Evolutionary conservation across 2,888 invertebrate species (phyloP).

Genomic region (Dexiosoma caninum): DNA sequence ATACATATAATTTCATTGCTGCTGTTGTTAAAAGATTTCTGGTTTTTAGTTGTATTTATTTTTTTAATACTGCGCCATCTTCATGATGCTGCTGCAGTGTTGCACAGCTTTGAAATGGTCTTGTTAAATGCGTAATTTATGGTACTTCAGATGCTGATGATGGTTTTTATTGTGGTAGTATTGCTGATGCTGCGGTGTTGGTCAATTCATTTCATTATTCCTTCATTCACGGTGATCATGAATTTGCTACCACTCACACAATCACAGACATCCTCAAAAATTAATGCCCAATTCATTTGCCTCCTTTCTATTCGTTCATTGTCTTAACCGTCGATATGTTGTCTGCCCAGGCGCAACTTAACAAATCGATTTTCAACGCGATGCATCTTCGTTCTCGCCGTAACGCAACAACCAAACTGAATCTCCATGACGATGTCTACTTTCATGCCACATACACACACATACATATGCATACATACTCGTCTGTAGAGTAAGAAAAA

Average conservation of each 20-base stretch:
- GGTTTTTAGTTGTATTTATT: neutral
- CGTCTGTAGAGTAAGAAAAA: neutral
- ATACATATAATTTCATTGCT: constrained; percentile 64
- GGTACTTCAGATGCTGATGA: constrained; percentile 74
- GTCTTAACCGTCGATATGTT: constrained; percentile 71
- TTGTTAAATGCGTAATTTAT: constrained; percentile 77
- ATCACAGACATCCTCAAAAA: constrained; percentile 33
- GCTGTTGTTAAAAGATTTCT: constrained; percentile 63
- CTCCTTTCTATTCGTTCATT: constrained; percentile 58
- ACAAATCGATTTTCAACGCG: constrained; percentile 77
- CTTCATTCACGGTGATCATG: constrained; percentile 48
- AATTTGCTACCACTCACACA: constrained; percentile 4
- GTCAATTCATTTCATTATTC: constrained; percentile 42
- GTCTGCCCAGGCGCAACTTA: constrained; percentile 76
- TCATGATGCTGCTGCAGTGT: constrained; percentile 46
- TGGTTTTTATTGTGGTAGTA: constrained; percentile 68
- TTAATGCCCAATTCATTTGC: constrained; percentile 40
- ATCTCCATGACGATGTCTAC: neutral
- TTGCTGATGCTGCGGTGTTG: constrained; percentile 32
- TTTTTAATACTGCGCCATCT: constrained; percentile 19
- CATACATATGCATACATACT: neutral
- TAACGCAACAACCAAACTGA: too few relatives aligned
- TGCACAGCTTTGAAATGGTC: constrained; percentile 58
- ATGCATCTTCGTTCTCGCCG: constrained; percentile 67
- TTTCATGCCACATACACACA: neutral